Base-by-base conservation (phyloP, 1,140 invertebrate genomes). In the Pachyrhynchus sulphureomaculatus region DNA sequence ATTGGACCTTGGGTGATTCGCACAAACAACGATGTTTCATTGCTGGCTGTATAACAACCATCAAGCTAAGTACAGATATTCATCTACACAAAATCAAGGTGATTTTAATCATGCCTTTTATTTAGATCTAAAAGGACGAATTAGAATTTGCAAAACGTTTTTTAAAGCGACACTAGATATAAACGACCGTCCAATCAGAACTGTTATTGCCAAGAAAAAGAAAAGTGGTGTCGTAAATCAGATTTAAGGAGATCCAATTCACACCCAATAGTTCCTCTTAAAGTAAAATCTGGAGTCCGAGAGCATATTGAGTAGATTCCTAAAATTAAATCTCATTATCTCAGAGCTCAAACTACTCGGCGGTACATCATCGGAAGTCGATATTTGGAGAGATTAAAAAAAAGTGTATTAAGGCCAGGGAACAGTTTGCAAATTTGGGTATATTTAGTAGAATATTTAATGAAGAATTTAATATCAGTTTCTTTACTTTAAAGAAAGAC, bases 401-500 rank as follows among this genome's bases (percentile, higher is more conserved):
- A 20, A 20, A n/a, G 4, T 32, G 44, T 47, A 47, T 47, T 47
- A 13, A 47, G 8, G 44, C 44, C n/a, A 21, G 8, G n/a, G 18
- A 42, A 18, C 20, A 4, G 18, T 18, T 4, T 42, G 41, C 41
- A 39, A 39, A 39, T 39, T 39, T 39, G 37, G 6, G 37, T 39
- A 20, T 20, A 13, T 18, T 45, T 45, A 24, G 44, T 20, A 47
- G 20, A 26, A 68, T 72, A 47, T 76, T 74, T 54, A 72, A 74
- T 48, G 66, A 42, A 9, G 53, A 65, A 39, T 76, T 74, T 26
- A 75, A 76, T 62, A 66, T 77, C 45, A 56, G 56, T 56, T 76
- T 75, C 49, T 72, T 69, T 49, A 67, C 64, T 45, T 73, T 74
- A 68, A 78, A 42, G 15, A 42, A 78, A 65, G 74, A 79, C 65